Evolutionary conservation across 2,797 vertebrate genomes (phyloP).

Genomic region (Toxotes lorentzi): DNA sequence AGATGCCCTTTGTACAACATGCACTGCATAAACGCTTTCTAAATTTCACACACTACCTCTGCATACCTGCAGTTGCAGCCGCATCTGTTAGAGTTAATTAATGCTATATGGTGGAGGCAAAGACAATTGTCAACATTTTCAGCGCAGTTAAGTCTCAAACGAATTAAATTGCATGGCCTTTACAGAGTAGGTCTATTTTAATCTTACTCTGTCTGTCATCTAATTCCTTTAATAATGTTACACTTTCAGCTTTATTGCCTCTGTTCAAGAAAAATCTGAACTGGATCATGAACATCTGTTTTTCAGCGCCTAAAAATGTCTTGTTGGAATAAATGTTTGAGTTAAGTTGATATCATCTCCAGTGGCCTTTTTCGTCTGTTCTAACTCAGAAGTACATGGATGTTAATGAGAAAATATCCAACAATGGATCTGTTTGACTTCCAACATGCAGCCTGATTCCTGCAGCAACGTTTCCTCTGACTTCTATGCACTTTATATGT

Average conservation of each 20-base stretch:
- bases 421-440: slow-evolving; percentile 29
- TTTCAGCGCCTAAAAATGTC: neutral
- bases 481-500: slow-evolving; percentile 31
- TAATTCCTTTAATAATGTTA: neutral
- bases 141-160: neutral
- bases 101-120: neutral
- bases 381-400: neutral
- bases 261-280: neutral
- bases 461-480: slow-evolving; percentile 34
- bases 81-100: neutral
- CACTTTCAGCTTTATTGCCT: neutral
- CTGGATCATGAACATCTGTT: neutral
- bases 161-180: neutral
- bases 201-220: neutral
- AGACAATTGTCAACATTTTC: neutral
- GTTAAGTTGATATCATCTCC: neutral
- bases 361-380: neutral
- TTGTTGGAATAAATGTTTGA: neutral
- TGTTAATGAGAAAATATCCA: slow-evolving; percentile 43
- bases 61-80: neutral
- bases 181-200: neutral
- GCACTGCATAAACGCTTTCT: neutral
- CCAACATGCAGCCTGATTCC: slow-evolving; percentile 39
- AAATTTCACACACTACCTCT: neutral
- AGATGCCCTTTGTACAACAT: too few relatives aligned